Conservation (phyloP, 2,113 vertebrate genomes). For the Prionailurus viverrinus region DNA sequence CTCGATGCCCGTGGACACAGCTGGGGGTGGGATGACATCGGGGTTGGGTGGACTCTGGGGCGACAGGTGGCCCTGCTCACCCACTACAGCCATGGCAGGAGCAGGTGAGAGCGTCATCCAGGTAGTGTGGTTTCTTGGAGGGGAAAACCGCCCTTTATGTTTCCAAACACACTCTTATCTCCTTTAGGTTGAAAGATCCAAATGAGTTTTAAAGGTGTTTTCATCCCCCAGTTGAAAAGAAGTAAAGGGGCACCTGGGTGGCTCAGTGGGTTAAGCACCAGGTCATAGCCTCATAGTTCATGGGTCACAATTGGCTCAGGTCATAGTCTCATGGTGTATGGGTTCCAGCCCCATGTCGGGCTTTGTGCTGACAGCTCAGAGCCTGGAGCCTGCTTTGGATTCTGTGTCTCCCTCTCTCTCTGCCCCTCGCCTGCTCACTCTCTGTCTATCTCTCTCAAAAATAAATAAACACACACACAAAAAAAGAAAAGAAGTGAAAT, state of each 20-base stretch:
- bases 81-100: not conserved
- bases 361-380: no score
- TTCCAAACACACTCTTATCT: not conserved
- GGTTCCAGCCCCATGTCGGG: no score
- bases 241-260: not conserved
- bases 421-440: no score
- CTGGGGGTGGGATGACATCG: fast-evolving
- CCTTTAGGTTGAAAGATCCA: not conserved
- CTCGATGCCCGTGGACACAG: not conserved
- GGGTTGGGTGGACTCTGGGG: not conserved
- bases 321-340: no score
- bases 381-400: no score
- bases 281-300: no score
- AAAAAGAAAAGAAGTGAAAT: not conserved
- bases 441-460: no score
- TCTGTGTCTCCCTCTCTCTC: no score
- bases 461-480: no score
- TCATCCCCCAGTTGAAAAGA: not conserved
- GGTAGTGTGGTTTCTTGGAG: not conserved
- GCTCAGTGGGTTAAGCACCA: no score
- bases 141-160: not conserved
- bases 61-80: fast-evolving
- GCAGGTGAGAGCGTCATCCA: not conserved
- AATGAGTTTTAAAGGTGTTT: not conserved
- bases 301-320: no score